phyloP scores from a whole-genome alignment of 92 coral and sea anemone genomes.

The Muricea muricata region DNA sequence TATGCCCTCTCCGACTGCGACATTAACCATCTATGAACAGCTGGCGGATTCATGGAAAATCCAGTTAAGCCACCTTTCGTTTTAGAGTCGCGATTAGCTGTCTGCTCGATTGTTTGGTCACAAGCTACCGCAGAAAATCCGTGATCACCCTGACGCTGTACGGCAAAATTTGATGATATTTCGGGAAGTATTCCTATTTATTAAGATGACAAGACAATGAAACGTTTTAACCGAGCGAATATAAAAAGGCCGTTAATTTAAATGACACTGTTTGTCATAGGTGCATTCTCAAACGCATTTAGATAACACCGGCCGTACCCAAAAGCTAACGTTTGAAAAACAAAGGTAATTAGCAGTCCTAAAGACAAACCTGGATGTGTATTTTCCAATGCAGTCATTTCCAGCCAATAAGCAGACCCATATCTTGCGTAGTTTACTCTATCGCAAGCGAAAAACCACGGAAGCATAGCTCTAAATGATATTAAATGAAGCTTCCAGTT shows the following conservation, averaged over 20 bases:
- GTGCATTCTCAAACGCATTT: no score
- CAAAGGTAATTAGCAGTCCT: no score
- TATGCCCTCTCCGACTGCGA: neutral
- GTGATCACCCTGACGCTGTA: neutral
- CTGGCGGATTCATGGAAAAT: neutral
- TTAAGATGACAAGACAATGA: neutral
- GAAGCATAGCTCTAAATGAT: constrained; percentile 4
- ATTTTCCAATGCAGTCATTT: constrained; percentile 17
- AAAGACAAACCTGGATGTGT: constrained; percentile 3
- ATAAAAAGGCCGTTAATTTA: no score
- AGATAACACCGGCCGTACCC: no score
- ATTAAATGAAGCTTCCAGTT: constrained; percentile 19
- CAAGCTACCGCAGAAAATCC: neutral
- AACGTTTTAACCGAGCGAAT: no score
- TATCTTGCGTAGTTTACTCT: constrained; percentile 13
- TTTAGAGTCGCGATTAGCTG: no score
- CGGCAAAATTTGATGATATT: neutral
- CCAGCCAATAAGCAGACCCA: neutral
- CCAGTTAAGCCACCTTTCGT: constrained; percentile 8
- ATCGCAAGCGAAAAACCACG: no score
- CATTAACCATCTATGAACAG: constrained; percentile 9
- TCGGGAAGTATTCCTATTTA: neutral
- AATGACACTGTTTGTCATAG: neutral
- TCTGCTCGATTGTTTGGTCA: constrained; percentile 6
- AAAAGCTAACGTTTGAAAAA: neutral